phyloP scores from a whole-genome alignment of 2,888 invertebrate genomes.

The Drosophila leonis region DNA sequence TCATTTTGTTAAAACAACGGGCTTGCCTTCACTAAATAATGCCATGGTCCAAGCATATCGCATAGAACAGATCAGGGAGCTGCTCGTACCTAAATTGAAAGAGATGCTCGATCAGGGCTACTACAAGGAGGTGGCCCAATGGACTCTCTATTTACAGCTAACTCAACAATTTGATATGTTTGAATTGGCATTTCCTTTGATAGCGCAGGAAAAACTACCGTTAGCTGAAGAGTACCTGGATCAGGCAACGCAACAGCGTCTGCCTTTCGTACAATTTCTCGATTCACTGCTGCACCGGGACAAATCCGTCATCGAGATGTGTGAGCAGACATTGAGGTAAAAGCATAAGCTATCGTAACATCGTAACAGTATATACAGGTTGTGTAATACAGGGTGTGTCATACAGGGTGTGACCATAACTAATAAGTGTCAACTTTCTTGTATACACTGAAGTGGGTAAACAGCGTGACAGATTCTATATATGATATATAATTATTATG shows the following conservation, averaged over 20 bases:
- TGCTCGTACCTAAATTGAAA: conserved; percentile 88
- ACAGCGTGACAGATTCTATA: background rate
- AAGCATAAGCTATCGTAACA: background rate
- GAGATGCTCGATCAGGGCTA: conserved; percentile 87
- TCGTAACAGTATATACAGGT: background rate
- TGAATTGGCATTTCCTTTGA: conserved; percentile 91
- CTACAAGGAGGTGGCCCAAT: conserved; percentile 92
- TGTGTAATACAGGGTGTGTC: background rate
- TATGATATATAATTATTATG: background rate
- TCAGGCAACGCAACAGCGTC: conserved; percentile 89
- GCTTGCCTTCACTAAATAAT: conserved; percentile 88
- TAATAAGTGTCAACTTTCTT: background rate
- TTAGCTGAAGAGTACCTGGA: conserved; percentile 91
- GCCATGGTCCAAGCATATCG: conserved; percentile 89
- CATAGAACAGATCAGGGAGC: conserved; percentile 87
- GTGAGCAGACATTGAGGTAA: conserved; percentile 87
- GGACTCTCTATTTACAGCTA: conserved; percentile 89
- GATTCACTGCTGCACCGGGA: conserved; percentile 90
- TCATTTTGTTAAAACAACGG: conserved; percentile 89
- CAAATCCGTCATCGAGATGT: conserved; percentile 87
- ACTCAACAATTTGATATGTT: conserved; percentile 89
- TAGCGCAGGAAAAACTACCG: conserved; percentile 92
- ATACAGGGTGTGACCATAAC: background rate
- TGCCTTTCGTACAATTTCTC: conserved; percentile 89
- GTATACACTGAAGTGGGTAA: background rate